Evolutionary conservation across 2,797 vertebrate genomes (phyloP).

Genomic region (Centropyge bicolor): DNA sequence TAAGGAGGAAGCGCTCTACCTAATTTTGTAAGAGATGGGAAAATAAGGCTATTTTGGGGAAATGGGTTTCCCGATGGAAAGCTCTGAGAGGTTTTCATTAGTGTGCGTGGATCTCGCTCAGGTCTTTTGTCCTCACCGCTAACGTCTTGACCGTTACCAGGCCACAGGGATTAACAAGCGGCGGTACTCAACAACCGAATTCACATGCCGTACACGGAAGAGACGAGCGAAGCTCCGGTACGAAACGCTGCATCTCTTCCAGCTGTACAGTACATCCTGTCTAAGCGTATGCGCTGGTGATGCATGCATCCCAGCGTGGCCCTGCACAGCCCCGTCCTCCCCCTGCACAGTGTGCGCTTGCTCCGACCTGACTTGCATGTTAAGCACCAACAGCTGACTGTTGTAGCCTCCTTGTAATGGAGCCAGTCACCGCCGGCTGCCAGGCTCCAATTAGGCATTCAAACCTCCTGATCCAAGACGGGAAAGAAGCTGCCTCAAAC

Average conservation of each 20-base stretch:
- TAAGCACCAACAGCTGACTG: constrained; percentile 80
- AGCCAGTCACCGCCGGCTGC: constrained; percentile 75
- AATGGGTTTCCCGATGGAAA: constrained; percentile 26
- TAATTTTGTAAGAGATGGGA: constrained; percentile 37
- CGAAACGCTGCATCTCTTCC: neutral
- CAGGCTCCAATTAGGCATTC: constrained; percentile 79
- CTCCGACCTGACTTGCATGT: constrained; percentile 76
- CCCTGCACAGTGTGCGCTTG: constrained; percentile 69
- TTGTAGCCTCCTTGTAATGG: constrained; percentile 73
- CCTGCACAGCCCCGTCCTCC: constrained; percentile 44
- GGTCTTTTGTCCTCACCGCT: constrained; percentile 14
- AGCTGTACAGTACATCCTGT: constrained; percentile 3
- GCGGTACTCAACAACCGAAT: constrained; percentile 4
- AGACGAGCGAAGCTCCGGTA: neutral
- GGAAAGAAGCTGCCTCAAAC: constrained; percentile 56
- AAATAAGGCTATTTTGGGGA: constrained; percentile 10
- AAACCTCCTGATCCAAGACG: constrained; percentile 69
- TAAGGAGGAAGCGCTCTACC: constrained; percentile 36
- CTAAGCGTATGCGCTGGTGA: constrained; percentile 21
- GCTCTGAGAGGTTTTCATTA: constrained; percentile 8
- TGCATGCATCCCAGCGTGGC: constrained; percentile 44
- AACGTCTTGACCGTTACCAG: constrained; percentile 20
- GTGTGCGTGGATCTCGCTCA: constrained; percentile 19
- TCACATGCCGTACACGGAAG: neutral
- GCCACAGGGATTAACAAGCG: constrained; percentile 29